Evolutionary conservation across 2,113 vertebrate species (phyloP).

Genomic region (Connochaetes taurinus): DNA sequence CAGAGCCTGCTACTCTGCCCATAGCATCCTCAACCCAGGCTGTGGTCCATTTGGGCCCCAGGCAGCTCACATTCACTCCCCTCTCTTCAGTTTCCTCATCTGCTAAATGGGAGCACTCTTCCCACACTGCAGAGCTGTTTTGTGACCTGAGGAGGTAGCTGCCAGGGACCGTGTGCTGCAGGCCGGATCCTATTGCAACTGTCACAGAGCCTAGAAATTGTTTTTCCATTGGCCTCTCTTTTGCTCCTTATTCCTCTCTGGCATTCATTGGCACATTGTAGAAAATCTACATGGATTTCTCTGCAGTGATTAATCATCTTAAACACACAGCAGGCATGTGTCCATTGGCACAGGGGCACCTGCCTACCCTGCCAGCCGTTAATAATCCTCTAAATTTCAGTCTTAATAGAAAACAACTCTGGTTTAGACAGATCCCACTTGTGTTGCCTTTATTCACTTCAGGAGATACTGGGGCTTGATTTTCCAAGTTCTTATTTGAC

Average conservation of each 20-base stretch:
- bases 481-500: not conserved
- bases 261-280: no score
- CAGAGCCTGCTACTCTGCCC: not conserved
- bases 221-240: not conserved
- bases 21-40: not conserved
- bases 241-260: not conserved
- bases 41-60: not conserved
- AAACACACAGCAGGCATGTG: fast-evolving
- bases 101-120: not conserved
- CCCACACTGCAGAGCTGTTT: not conserved
- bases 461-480: not conserved
- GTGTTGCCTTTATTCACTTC: not conserved
- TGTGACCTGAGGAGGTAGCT: not conserved
- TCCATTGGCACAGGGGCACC: not conserved
- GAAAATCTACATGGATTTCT: not conserved
- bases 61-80: not conserved
- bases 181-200: not conserved
- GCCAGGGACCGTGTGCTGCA: not conserved
- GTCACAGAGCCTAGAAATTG: not conserved
- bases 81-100: not conserved
- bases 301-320: fast-evolving
- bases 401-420: not conserved
- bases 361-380: not conserved
- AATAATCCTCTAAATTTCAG: not conserved
- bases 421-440: not conserved